phyloP scores from a whole-genome alignment of 2,888 invertebrate genomes.

The Stictocephala bisonia region DNA sequence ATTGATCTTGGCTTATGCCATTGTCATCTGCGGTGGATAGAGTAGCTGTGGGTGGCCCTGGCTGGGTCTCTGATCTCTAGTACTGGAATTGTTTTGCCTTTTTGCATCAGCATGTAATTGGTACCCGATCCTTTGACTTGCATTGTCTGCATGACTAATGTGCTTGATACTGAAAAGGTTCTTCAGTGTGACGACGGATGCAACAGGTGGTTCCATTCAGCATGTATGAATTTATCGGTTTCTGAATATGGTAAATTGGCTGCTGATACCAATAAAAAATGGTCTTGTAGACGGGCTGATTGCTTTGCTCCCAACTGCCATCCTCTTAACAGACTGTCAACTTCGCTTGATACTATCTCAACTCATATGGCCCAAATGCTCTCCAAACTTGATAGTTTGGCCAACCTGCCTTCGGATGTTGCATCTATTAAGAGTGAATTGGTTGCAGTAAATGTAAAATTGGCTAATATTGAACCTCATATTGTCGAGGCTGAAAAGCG shows the following conservation, averaged over 20 bases:
- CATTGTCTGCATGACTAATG: neutral
- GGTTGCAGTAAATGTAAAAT: neutral
- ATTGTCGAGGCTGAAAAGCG: neutral
- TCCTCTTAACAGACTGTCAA: no score
- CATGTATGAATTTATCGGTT: neutral
- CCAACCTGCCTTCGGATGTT: neutral
- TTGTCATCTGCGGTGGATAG: no score
- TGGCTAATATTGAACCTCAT: neutral
- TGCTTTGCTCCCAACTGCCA: neutral
- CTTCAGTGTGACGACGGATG: neutral
- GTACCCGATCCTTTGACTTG: no score
- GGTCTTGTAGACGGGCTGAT: neutral
- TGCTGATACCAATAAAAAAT: no score
- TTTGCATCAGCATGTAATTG: no score
- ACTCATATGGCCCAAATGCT: neutral
- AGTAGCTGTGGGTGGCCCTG: no score
- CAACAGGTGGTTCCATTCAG: neutral
- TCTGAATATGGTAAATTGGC: neutral
- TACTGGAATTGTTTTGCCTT: no score
- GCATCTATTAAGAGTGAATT: neutral
- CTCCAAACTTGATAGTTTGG: neutral
- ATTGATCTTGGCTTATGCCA: no score
- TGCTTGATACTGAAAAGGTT: neutral
- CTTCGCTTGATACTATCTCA: neutral
- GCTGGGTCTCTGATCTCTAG: no score